A percentile compares a stretch with the other conserved stretches of the same genome.
phyloP scores from a whole-genome alignment of 2,888 invertebrate genomes.

The Synergus umbraculus region DNA sequence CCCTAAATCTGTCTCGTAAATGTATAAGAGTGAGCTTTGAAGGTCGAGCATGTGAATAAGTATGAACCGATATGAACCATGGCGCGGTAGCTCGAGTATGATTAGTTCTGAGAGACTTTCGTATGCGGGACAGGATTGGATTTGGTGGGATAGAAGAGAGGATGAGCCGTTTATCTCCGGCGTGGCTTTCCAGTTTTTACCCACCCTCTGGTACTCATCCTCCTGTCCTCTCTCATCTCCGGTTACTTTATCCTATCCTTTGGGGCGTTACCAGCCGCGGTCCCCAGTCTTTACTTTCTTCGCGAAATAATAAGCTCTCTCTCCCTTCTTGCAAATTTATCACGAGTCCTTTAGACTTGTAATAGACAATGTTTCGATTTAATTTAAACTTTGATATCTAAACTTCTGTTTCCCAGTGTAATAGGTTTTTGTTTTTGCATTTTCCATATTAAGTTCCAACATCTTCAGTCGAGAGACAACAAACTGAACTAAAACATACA shows the following conservation, averaged over 20 bases:
- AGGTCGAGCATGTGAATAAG: constrained; percentile 25
- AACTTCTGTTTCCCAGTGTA: not conserved
- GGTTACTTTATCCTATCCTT: constrained; percentile 68
- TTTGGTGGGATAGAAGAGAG: constrained; percentile 66
- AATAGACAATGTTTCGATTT: constrained; percentile 48
- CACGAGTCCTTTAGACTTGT: constrained; percentile 51
- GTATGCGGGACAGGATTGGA: constrained; percentile 70
- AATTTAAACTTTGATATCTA: not conserved
- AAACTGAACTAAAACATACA: not conserved
- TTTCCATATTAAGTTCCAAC: not conserved
- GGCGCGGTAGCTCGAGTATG: constrained; percentile 62
- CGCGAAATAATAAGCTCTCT: constrained; percentile 72
- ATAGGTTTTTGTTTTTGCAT: not conserved
- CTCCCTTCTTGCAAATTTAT: constrained; percentile 56
- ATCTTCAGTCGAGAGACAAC: no score
- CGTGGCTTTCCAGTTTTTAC: constrained; percentile 74
- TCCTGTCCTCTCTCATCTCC: constrained; percentile 61
- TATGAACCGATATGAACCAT: constrained; percentile 46
- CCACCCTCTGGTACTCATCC: constrained; percentile 50
- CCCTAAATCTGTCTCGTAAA: not conserved
- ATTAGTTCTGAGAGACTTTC: constrained; percentile 70
- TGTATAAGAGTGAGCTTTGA: not conserved
- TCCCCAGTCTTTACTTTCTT: constrained; percentile 60
- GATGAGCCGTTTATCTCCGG: constrained; percentile 76
- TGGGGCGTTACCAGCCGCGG: constrained; percentile 64